A percentile compares a stretch with the other conserved stretches of the same genome.
phyloP scores from a whole-genome alignment of 35 echinoderm and acorn worm species.

The Heliocidaris erythrogramma region DNA sequence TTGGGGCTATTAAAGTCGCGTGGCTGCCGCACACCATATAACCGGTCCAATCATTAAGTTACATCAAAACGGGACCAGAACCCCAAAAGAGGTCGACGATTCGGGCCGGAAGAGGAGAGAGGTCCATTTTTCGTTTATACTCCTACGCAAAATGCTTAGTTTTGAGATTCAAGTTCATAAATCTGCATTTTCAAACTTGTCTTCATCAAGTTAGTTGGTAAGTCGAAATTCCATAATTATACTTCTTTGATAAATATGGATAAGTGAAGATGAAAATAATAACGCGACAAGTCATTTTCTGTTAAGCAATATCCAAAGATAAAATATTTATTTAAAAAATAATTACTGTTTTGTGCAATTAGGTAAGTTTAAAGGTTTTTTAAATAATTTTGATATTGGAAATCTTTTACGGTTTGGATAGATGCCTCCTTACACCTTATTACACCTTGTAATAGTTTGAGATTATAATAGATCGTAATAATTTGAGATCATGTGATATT shows the following conservation, averaged over 20 bases:
- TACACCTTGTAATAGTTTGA: no score
- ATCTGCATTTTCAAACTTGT: background rate
- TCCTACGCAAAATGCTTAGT: background rate
- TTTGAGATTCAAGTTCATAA: background rate
- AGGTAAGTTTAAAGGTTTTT: no score
- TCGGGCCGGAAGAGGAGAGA: background rate
- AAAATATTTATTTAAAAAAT: no score
- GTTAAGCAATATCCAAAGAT: no score
- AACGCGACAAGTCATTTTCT: no score
- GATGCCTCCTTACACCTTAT: no score
- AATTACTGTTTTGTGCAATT: no score
- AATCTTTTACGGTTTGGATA: no score
- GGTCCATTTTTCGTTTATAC: background rate
- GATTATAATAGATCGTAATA: no score
- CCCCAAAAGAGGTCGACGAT: background rate
- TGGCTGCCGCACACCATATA: background rate
- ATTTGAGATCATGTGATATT: no score
- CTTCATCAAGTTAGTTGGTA: background rate
- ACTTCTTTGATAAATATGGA: background rate
- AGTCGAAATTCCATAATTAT: background rate
- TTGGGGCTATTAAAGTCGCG: background rate
- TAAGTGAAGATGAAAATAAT: no score
- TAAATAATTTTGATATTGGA: no score
- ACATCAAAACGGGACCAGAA: background rate
- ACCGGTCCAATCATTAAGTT: background rate